Evolutionary conservation across 1,140 invertebrate species (phyloP), one percentile per base, ranked within the genome.

Genomic region (Drosophila yakuba): DNA sequence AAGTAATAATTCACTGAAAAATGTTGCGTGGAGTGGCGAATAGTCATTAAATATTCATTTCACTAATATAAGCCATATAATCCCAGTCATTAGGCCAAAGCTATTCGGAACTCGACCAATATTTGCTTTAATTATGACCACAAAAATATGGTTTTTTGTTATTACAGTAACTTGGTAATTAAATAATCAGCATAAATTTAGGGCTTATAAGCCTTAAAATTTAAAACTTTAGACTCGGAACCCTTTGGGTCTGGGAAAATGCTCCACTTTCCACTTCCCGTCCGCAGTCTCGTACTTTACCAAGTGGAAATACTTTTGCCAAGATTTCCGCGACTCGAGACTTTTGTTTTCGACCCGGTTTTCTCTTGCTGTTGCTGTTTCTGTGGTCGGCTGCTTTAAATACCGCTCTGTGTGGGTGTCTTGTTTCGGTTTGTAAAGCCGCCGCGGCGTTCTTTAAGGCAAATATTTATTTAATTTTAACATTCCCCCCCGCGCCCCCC

Each of bases 381-480:
- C 55, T 50, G 72, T n/a, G 73, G 72, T 58, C 74, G 73, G 35
- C 73, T 75, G 61, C 54, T 48, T 76, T 76, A 76, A 76, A 77
- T 77, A 77, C 74, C 73, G 62, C 44, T 48, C 44, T 48, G 44
- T 51, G 73, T 69, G 62, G 61, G 72, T 50, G 58, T 57, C 56
- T 52, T 50, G 60, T 57, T 71, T 56, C 51, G 44, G 51, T 36
- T 43, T 51, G 28, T 17, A 35, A 35, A 50, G 58, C 38, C 15
- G 20, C 47, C 3, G 5, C 11, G 5, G 28, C 35, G 38, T 43
- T 62, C 83, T 88, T 83, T 74, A 88, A 88, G 71, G 74, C 62
- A 88, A 88, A 86, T 86, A 86, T 88, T 88, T 86, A 86, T 88
- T 88, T 88, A 86, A 88, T 86, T 86, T 86, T 69, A 79, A 61